Evolutionary conservation across 2,797 vertebrate genomes (phyloP).

Genomic region (Myotis planiceps): DNA sequence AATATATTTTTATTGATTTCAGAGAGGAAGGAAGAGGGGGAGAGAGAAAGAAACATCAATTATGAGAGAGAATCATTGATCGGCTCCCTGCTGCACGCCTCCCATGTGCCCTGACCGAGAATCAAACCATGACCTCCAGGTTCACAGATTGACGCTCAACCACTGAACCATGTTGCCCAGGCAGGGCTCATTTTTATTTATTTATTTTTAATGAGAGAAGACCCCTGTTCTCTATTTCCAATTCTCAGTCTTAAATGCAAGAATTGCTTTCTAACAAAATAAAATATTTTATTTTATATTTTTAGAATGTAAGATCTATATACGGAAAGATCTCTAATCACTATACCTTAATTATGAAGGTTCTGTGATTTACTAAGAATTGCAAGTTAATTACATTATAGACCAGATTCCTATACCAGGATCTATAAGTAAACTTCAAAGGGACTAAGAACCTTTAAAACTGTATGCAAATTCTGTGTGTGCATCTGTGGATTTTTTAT

Average conservation of each 20-base stretch:
- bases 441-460: background rate
- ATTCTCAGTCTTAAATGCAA: background rate
- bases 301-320: background rate
- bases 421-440: slow-evolving; percentile 5
- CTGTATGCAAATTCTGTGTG: background rate
- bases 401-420: background rate
- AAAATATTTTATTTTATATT: background rate
- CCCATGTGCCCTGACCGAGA: no score
- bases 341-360: background rate
- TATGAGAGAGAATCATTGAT: no score
- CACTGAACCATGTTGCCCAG: no score
- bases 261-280: background rate
- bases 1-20: no score
- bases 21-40: no score
- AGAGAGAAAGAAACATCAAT: no score
- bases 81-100: no score
- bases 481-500: slow-evolving; percentile 23
- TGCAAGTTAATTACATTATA: slow-evolving; percentile 35
- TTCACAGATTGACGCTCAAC: no score
- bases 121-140: no score
- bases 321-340: background rate
- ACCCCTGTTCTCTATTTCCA: background rate
- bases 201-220: background rate
- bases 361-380: background rate
- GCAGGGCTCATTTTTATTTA: background rate